A percentile compares a stretch with the other conserved stretches of the same genome.
Evolutionary conservation across 2,113 vertebrate species (phyloP).

Genomic region (Ascaphus truei): DNA sequence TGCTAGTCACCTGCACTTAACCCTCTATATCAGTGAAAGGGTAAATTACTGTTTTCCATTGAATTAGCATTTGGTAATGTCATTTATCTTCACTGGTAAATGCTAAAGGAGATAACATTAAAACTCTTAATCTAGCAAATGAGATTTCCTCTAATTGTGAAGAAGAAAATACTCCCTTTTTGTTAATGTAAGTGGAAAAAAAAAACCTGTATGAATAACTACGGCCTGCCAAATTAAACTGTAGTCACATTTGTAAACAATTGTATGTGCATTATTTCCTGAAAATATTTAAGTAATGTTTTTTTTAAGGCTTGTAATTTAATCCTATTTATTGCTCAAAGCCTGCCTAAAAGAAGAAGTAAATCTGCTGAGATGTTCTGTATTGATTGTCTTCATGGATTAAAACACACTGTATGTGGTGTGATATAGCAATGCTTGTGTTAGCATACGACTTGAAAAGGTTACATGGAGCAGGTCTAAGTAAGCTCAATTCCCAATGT

Average conservation of each 20-base stretch:
- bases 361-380: not conserved
- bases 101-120: conserved; percentile 55
- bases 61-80: conserved; percentile 47
- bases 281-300: conserved; percentile 42
- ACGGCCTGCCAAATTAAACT: conserved; percentile 46
- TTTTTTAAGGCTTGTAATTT: conserved; percentile 19
- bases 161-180: conserved; percentile 57
- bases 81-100: conserved; percentile 48
- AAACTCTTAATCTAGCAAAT: conserved; percentile 54
- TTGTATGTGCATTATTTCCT: conserved; percentile 27
- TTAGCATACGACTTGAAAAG: not conserved
- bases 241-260: conserved; percentile 40
- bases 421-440: not conserved
- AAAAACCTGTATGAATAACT: conserved; percentile 38
- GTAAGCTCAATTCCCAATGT: not conserved
- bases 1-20: not conserved
- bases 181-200: conserved; percentile 45
- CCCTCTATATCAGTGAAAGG: not conserved
- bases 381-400: not conserved
- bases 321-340: not conserved
- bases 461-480: not conserved
- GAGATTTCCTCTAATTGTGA: conserved; percentile 69
- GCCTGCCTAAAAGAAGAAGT: not conserved
- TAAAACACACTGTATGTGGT: not conserved
- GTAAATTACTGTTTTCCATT: conserved; percentile 42